Conservation (phyloP, 1,140 invertebrate genomes). For the Anadara kagoshimensis region DNA sequence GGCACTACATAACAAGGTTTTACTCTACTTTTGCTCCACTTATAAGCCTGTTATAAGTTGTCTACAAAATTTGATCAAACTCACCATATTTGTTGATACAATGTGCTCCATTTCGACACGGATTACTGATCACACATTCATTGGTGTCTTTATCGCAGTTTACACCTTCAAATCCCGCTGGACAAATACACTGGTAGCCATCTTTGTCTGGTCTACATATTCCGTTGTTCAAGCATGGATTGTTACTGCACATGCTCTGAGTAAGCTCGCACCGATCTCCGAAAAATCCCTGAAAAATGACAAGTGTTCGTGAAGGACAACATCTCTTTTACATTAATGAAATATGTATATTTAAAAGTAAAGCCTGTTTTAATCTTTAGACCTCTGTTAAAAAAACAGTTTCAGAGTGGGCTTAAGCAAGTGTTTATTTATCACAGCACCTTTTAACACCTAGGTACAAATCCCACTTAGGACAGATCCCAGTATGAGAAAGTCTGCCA, state of each 20-base stretch:
- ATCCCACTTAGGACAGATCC: too few species aligned
- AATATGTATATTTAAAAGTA: too few species aligned
- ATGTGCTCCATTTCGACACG: conserved; percentile 84
- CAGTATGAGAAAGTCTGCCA: too few species aligned
- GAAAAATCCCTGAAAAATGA: conserved; percentile 80
- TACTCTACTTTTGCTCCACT: too few species aligned
- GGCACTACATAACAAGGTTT: too few species aligned
- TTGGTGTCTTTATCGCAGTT: conserved; percentile 77
- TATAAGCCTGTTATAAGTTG: too few species aligned
- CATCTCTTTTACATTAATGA: background rate
- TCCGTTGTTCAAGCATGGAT: conserved; percentile 89
- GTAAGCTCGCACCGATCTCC: conserved; percentile 89
- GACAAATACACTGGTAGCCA: conserved; percentile 87
- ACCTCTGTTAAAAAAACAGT: too few species aligned
- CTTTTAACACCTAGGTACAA: too few species aligned
- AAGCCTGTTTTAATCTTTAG: too few species aligned
- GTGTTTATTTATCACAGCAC: too few species aligned
- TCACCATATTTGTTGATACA: conserved; percentile 56
- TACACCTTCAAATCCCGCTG: conserved; percentile 75
- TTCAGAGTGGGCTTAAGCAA: too few species aligned
- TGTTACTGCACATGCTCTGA: conserved; percentile 86
- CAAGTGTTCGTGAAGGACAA: background rate
- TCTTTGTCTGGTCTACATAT: conserved; percentile 79
- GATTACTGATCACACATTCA: conserved; percentile 54
- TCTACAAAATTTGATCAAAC: too few species aligned